Evolutionary conservation across 2,797 vertebrate genomes (phyloP).

Genomic region (Chelonia mydas): DNA sequence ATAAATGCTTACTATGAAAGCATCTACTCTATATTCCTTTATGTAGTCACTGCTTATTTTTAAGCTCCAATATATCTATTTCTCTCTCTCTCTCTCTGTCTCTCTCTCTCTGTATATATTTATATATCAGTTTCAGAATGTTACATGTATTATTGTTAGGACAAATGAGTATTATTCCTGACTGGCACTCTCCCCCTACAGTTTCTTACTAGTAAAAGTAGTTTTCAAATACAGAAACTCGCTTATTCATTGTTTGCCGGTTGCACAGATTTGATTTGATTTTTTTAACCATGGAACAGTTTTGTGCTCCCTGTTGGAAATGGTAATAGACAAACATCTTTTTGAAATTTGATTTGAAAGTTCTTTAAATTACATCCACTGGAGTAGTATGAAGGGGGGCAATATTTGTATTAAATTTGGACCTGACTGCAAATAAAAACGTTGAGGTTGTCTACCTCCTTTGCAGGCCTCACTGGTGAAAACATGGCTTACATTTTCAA

Average conservation of each 20-base stretch:
- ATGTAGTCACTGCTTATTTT: constrained; percentile 15
- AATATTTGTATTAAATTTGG: background rate
- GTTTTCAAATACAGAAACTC: background rate
- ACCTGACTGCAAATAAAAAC: background rate
- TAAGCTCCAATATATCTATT: background rate
- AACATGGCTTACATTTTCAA: background rate
- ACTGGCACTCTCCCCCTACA: background rate
- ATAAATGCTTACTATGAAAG: constrained; percentile 25
- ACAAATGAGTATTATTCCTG: background rate
- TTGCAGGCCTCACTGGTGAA: background rate
- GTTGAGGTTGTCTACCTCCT: background rate
- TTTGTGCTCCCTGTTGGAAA: background rate
- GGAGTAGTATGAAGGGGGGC: background rate
- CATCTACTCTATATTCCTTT: constrained; percentile 34
- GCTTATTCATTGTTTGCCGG: background rate
- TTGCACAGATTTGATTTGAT: background rate
- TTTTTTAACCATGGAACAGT: background rate
- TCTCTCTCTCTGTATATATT: background rate
- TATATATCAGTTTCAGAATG: constrained; percentile 32
- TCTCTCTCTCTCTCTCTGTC: constrained; percentile 52
- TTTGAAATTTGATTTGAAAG: background rate
- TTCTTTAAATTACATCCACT: background rate
- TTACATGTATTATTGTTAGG: constrained; percentile 16
- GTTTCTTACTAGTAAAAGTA: background rate
- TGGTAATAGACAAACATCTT: background rate